Percentiles rank a stretch among this genome's conserved stretches.
Conservation (phyloP, 2,888 invertebrate species). For the Drosophila kambysellisi region DNA sequence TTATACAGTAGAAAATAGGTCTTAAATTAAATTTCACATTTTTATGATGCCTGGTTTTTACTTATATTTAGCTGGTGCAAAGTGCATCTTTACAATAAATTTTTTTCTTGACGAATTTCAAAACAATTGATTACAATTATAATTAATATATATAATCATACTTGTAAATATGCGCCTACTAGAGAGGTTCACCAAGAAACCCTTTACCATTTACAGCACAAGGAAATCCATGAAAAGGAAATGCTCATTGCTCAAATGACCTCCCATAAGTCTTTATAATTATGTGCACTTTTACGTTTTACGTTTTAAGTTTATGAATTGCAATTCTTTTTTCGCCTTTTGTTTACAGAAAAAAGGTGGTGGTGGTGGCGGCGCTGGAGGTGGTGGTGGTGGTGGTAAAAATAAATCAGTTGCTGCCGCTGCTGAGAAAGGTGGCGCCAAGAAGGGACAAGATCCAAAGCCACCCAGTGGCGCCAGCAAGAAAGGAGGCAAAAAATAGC, state of each 20-base stretch:
- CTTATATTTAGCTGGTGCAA: neutral
- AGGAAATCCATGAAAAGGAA: neutral
- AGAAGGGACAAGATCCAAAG: slow-evolving; percentile 81
- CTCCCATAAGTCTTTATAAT: slow-evolving; percentile 48
- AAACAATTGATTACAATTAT: neutral
- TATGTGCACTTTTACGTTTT: slow-evolving; percentile 35
- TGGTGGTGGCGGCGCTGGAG: slow-evolving; percentile 54
- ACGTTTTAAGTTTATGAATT: slow-evolving; percentile 19
- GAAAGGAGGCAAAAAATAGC: slow-evolving; percentile 83
- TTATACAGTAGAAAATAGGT: neutral
- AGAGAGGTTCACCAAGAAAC: neutral
- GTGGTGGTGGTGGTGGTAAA: slow-evolving; percentile 65
- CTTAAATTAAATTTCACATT: neutral
- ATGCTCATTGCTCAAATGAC: slow-evolving; percentile 11
- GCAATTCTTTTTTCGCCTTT: slow-evolving; percentile 45
- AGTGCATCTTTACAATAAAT: neutral
- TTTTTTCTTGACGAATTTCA: neutral
- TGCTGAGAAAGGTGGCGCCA: slow-evolving; percentile 70
- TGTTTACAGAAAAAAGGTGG: slow-evolving; percentile 79
- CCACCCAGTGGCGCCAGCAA: slow-evolving; percentile 70
- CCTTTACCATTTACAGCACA: neutral
- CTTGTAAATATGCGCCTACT: neutral
- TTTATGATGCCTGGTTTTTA: neutral
- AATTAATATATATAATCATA: neutral
- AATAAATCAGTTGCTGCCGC: slow-evolving; percentile 59